Base-by-base conservation (phyloP, 2,113 vertebrate species). In the Pluvianellus socialis region DNA sequence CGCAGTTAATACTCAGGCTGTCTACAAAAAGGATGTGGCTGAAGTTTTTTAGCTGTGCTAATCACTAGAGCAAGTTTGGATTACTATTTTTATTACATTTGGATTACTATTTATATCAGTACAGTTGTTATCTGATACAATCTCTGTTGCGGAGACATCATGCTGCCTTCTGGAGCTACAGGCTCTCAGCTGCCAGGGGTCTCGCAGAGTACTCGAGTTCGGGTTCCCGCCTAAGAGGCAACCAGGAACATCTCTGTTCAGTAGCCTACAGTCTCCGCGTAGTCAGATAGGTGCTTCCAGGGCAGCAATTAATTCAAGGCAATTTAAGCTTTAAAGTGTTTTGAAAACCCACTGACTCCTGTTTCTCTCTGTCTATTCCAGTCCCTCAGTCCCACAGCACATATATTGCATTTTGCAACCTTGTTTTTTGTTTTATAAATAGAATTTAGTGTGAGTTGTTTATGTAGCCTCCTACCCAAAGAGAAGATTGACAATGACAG, bases 131-230 rank as follows among this genome's bases (percentile, higher is more conserved):
- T 14, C 33, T 63, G 45, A 71, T 56, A 75, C 28, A 45, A 53
- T 42, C 1, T 0, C 44, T 56, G 17, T 9, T 74, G 47, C 3
- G 1, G 61, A 80, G 24, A n/a, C 7, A 45, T 33, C 4, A 2
- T 27, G 30, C 50, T 83, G 67, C 42, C 55, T 73, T 84, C 67
- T 91, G 79, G 42, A 3, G 1, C 81, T 67, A 20, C 18, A 59
- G 42, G 28, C 32, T 74, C 55, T 83, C 72, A 17, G 28, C 33
- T 83, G 17, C 33, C 15, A 18, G 22, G 16, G 7, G 12, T 92
- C 67, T 76, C 6, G 0, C 10, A 19, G 62, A 33, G 9, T 40
- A 15, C 33, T 81, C 0, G 1, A 35, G 9, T 86, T 40, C 0
- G 3, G 26, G 30, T 45, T 83, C 24, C 38, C 5, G 12, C n/a